Base-by-base conservation (phyloP, 2,797 vertebrate species). In the Acanthopagrus latus region DNA sequence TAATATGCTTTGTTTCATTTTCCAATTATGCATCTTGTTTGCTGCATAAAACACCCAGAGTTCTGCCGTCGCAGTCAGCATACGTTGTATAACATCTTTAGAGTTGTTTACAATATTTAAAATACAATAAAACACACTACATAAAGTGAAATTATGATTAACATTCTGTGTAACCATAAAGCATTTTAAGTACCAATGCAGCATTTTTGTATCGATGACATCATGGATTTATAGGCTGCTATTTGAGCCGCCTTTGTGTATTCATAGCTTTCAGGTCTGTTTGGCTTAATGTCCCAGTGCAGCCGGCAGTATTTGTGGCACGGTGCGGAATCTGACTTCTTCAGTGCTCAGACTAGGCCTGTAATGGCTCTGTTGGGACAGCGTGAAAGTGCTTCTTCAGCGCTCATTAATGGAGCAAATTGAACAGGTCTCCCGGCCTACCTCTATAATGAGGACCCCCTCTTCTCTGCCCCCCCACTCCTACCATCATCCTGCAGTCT, bases 401-500 rank as follows among this genome's bases (percentile, higher is more conserved):
- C 93, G 82, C 88, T 94, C 92, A 92, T 95, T 96, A 95, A 95
- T 94, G 93, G 92, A 93, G 93, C 89, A 94, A 94, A 96, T 95
- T 94, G 93, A 95, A 94, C 91, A 90, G 92, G 93, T 94, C 89
- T 94, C 81, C 85, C 58, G 66, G 89, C 77, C 87, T 80, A 71
- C 88, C 75, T 90, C 76, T 74, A 44, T 95, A 95, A 96, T 95
- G 94, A 95, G 86, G 63, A 65, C 81, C 79, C 86, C 87, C 77
- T 77, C 79, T 68, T 80, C 73, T 74, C 76, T 41, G 8, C 41
- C 66, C 66, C 83, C 81, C 65, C 69, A 21, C 71, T 69, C 43
- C 78, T 69, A 54, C 76, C 54, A 64, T 77, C 84, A 73, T 81
- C 82, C 76, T 43, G 68, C 71, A 82, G 85, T 89, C 92, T 73